Base-by-base conservation (phyloP, 2,113 vertebrate species). In the Ondatra zibethicus region DNA sequence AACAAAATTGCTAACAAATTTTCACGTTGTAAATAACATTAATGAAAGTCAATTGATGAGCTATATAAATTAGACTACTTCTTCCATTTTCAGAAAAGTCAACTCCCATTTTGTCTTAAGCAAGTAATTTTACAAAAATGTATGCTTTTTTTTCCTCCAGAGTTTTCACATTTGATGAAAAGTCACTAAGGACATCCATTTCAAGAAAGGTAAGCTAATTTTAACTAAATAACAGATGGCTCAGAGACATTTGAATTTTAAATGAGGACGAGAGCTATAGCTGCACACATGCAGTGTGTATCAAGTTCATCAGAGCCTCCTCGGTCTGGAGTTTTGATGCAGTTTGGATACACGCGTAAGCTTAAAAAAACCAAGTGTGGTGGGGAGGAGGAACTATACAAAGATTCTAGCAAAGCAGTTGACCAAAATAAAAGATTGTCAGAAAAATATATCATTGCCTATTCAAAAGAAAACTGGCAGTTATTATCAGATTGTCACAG, bases 131-230 rank as follows among this genome's bases (percentile, higher is more conserved):
- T 52, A 73, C 45, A 88, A 55, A 88, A 88, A 72, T 88, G 47
- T 61, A 5, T 72, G 29, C 13, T 58, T 78, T 78, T 78, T 33
- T 50, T 78, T 29, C 3, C 31, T 68, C 23, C 29, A 31, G 36
- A 88, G 29, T 91, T 93, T 95, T 55, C 86, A 76, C 93, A 77
- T 82, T 88, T 77, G 66, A 91, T 63, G 82, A 95, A 68, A 95
- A 88, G 68, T 33, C 88, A 95, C n/a, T 76, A 52, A 80, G 65
- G 55, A 93, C 33, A 88, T 76, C 70, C 73, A 93, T 77, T 76
- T 95, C 27, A 76, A 68, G 61, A 70, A 82, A 96, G n/a, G 6
- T 82, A 91, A 95, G 61, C 36, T 91, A 93, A 91, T 96, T 63
- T 96, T 93, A 94, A 92, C 55, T 58, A 87, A 88, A 68, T 82